Conservation (phyloP, 2,888 invertebrate species). For the Pyrrhia umbra region DNA sequence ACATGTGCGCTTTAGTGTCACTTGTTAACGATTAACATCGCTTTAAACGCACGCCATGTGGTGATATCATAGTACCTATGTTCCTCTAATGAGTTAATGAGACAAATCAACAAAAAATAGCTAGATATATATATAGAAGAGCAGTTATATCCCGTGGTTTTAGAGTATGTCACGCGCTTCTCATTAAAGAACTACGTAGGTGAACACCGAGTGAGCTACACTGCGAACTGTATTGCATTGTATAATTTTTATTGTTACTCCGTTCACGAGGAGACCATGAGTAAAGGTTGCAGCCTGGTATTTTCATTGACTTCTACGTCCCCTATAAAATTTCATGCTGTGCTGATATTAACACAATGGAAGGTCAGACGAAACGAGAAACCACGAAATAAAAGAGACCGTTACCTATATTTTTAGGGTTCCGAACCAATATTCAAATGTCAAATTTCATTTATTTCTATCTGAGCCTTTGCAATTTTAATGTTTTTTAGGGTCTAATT, state of each 20-base stretch:
- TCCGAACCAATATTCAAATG: too few species aligned
- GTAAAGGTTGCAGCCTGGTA: constrained; percentile 33
- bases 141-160: constrained; percentile 67
- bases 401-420: neutral
- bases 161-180: constrained; percentile 79
- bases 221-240: constrained; percentile 33
- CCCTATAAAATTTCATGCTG: constrained; percentile 14
- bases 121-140: constrained; percentile 61
- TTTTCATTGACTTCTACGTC: constrained; percentile 34
- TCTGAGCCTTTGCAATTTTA: too few species aligned
- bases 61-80: constrained; percentile 79
- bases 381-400: constrained; percentile 4
- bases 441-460: neutral
- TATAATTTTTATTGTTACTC: constrained; percentile 8
- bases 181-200: constrained; percentile 65
- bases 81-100: constrained; percentile 78
- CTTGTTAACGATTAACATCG: constrained; percentile 73
- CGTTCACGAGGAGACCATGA: constrained; percentile 8
- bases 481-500: neutral
- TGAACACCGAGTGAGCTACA: constrained; percentile 24
- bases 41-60: constrained; percentile 68
- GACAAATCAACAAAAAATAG: constrained; percentile 75
- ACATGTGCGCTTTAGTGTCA: constrained; percentile 73
- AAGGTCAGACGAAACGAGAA: constrained; percentile 52
- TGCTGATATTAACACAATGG: constrained; percentile 47